Percentiles rank a stretch among this genome's conserved stretches.
Conservation (phyloP, 2,797 vertebrate species). For the Cheirogaleus major region DNA sequence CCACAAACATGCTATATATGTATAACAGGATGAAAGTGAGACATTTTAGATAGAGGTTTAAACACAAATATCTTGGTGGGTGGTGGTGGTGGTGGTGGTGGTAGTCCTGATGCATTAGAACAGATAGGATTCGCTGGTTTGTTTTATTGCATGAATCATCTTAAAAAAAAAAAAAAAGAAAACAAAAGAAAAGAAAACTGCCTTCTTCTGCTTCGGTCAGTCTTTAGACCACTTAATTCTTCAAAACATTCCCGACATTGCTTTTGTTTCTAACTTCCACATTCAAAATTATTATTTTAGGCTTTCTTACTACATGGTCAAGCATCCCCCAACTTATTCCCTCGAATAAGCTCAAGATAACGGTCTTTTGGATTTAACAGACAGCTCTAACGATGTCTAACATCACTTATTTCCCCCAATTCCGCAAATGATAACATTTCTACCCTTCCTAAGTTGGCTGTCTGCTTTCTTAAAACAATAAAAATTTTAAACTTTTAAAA, state of each 20-base stretch:
- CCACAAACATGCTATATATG: neutral
- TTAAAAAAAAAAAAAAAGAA: neutral
- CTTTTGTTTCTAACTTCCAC: slow-evolving; percentile 23
- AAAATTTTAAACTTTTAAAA: neutral
- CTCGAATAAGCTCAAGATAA: neutral
- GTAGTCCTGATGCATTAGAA: slow-evolving; percentile 33
- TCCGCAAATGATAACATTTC: neutral
- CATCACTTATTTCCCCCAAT: neutral
- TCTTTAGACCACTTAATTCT: neutral
- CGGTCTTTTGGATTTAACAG: neutral
- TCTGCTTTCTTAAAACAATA: neutral
- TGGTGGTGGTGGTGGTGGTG: neutral
- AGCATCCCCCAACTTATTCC: neutral
- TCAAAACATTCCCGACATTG: neutral
- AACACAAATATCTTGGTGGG: slow-evolving; percentile 12
- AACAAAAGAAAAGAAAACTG: neutral
- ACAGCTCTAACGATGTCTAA: neutral
- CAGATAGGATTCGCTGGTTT: slow-evolving; percentile 38
- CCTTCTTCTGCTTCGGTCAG: neutral
- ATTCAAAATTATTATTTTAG: slow-evolving; percentile 30
- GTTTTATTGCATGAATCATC: neutral
- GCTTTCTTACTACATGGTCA: neutral
- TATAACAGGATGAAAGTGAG: slow-evolving; percentile 23
- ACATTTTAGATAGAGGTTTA: neutral
- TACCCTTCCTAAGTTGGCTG: neutral